Evolutionary conservation across 2,888 invertebrate species (phyloP).

Genomic region (Caenorhabditis sulstoni): DNA sequence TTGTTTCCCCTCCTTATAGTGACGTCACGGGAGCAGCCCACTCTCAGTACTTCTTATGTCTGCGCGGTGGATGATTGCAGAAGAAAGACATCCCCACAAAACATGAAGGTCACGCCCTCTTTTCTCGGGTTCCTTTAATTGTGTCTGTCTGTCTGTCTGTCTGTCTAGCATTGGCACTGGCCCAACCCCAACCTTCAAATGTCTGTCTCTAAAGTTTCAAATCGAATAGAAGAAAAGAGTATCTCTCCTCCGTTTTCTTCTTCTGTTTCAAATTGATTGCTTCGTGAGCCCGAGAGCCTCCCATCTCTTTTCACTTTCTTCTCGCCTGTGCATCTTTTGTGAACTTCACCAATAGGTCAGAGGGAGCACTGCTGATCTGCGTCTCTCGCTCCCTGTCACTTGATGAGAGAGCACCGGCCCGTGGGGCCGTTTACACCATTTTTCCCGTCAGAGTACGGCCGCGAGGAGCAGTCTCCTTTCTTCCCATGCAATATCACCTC

Average conservation of each 20-base stretch:
- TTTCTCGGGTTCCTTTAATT: background rate
- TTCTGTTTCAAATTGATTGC: conserved; percentile 49
- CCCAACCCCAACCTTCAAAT: conserved; percentile 12
- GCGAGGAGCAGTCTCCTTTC: conserved; percentile 8
- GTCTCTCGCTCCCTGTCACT: conserved; percentile 38
- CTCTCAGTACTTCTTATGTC: conserved; percentile 26
- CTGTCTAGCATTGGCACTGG: conserved; percentile 5
- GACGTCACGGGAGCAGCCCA: conserved; percentile 47
- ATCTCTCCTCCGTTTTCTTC: conserved; percentile 20
- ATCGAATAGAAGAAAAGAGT: background rate
- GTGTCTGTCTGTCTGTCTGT: background rate
- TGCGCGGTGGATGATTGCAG: conserved; percentile 26
- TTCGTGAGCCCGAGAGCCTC: background rate
- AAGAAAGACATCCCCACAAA: conserved; percentile 1
- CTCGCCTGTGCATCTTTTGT: conserved; percentile 31
- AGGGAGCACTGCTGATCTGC: conserved; percentile 30
- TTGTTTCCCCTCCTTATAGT: conserved; percentile 16
- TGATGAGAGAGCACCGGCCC: conserved; percentile 27
- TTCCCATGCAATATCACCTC: conserved; percentile 46
- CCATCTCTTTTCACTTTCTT: conserved; percentile 6
- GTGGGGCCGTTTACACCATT: conserved; percentile 43
- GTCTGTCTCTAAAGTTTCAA: background rate
- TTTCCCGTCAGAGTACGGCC: conserved; percentile 53
- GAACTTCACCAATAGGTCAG: conserved; percentile 55
- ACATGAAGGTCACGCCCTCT: background rate